Percentiles rank a stretch among this genome's conserved stretches.
These are phyloP conservation scores for Gymnoscopelus braueri DNA, from an alignment of 2,797 vertebrate genomes.

Conservation along the genomic window DNA sequence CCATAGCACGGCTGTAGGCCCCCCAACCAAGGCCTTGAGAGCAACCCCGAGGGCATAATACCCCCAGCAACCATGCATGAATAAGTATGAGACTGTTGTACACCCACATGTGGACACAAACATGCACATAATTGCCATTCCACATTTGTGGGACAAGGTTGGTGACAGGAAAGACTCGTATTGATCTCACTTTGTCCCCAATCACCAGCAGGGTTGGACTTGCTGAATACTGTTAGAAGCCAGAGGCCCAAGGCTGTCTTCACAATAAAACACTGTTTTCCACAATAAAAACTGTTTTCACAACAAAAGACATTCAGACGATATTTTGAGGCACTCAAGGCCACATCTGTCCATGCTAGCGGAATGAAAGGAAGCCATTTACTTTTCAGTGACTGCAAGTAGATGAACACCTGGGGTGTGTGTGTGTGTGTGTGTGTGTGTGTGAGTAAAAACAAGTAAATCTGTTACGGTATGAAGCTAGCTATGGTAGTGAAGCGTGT, in stretches of 20 bases:
- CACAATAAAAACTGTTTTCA: too few species aligned
- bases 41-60: conserved; percentile 26
- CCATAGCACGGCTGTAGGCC: conserved; percentile 37
- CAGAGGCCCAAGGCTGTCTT: background rate
- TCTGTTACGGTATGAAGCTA: too few species aligned
- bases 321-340: too few species aligned
- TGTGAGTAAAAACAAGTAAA: too few species aligned
- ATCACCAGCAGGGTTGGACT: conserved; percentile 21
- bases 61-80: conserved; percentile 7
- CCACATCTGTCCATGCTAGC: background rate
- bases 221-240: conserved; percentile 11
- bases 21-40: conserved; percentile 31
- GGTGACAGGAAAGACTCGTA: conserved; percentile 8
- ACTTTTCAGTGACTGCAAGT: conserved; percentile 11
- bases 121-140: background rate
- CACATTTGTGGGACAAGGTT: conserved; percentile 16
- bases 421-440: background rate
- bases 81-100: conserved; percentile 8
- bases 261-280: too few species aligned
- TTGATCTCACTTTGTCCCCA: conserved; percentile 56
- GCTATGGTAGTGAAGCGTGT: too few species aligned
- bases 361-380: conserved; percentile 6
- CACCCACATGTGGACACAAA: background rate
- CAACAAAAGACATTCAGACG: too few species aligned
- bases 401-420: background rate